These are phyloP conservation scores for Trichomycterus rosablanca DNA, from an alignment of 2,113 vertebrate species.

Conservation along the genomic window DNA sequence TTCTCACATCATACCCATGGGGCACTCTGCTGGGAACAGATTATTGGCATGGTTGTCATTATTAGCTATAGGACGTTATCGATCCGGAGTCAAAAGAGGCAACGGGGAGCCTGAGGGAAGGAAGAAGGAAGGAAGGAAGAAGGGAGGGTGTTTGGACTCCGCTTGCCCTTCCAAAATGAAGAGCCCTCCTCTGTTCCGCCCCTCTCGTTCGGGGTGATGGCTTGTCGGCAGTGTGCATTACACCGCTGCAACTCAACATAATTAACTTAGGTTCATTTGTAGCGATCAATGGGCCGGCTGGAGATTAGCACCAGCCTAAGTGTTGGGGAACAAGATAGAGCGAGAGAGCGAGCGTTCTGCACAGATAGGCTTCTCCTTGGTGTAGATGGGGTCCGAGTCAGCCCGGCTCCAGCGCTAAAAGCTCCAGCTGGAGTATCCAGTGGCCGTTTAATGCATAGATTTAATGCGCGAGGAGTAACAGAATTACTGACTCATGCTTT, in stretches of 20 bases:
- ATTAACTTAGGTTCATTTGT: conserved; percentile 63
- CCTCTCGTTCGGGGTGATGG: conserved; percentile 51
- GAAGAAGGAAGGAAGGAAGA: conserved; percentile 6
- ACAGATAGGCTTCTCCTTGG: conserved; percentile 2
- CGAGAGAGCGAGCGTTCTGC: conserved; percentile 9
- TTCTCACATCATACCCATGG: neutral
- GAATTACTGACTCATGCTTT: conserved; percentile 14
- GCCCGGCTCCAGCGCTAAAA: conserved; percentile 16
- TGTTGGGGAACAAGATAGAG: conserved; percentile 11
- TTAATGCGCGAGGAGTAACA: conserved; percentile 9
- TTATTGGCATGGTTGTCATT: conserved; percentile 62
- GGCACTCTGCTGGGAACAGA: conserved; percentile 41
- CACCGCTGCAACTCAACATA: conserved; percentile 44
- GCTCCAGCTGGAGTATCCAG: conserved; percentile 11
- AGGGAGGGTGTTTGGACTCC: neutral
- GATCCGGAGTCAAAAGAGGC: conserved; percentile 49
- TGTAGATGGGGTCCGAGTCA: conserved; percentile 21
- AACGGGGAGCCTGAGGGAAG: conserved; percentile 1
- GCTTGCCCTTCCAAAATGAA: conserved; percentile 43
- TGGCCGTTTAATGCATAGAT: conserved; percentile 22
- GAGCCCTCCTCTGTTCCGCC: conserved; percentile 45
- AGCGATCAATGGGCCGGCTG: conserved; percentile 51
- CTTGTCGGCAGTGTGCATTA: conserved; percentile 53
- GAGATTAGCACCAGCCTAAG: conserved; percentile 33
- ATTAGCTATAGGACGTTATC: conserved; percentile 50